These are phyloP conservation scores for Loris lydekkerianus DNA, from an alignment of 2,797 vertebrate genomes.

Conservation along the genomic window DNA sequence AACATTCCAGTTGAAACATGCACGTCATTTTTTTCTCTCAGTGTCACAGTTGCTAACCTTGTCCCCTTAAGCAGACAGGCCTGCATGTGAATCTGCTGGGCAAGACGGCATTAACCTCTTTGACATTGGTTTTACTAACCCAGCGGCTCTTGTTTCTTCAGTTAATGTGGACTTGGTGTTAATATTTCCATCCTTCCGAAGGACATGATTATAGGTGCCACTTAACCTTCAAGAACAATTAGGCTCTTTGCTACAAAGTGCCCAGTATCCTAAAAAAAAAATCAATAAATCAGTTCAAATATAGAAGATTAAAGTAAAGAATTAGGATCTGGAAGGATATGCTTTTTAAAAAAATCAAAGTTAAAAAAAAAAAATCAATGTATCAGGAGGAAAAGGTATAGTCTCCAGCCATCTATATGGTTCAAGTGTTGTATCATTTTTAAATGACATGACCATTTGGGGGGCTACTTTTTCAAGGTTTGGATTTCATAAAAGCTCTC, in stretches of 20 bases:
- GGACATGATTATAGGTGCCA: slow-evolving; percentile 53
- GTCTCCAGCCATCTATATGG: neutral
- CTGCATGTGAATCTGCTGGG: slow-evolving; percentile 45
- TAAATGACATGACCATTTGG: neutral
- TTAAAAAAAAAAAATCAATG: neutral
- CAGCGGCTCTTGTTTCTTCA: slow-evolving; percentile 55
- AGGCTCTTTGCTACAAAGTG: slow-evolving; percentile 13
- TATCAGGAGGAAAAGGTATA: neutral
- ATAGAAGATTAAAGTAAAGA: neutral
- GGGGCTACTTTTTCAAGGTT: neutral
- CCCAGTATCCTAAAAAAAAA: slow-evolving; percentile 53
- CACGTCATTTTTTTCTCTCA: neutral
- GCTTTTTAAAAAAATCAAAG: neutral
- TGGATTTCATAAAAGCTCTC: slow-evolving; percentile 48
- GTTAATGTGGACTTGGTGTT: slow-evolving; percentile 51
- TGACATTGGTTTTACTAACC: slow-evolving; percentile 45
- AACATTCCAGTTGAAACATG: neutral
- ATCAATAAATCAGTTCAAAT: slow-evolving; percentile 32
- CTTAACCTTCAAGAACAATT: slow-evolving; percentile 63
- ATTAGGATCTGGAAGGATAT: neutral
- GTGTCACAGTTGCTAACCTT: neutral
- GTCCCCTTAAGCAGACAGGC: slow-evolving; percentile 54
- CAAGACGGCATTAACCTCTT: slow-evolving; percentile 49
- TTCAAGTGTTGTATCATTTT: slow-evolving; percentile 25
- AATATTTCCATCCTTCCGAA: slow-evolving; percentile 61